A percentile compares a stretch with the other conserved stretches of the same genome.
Evolutionary conservation across 1,140 invertebrate genomes (phyloP).

Genomic region (Pissodes strobi): DNA sequence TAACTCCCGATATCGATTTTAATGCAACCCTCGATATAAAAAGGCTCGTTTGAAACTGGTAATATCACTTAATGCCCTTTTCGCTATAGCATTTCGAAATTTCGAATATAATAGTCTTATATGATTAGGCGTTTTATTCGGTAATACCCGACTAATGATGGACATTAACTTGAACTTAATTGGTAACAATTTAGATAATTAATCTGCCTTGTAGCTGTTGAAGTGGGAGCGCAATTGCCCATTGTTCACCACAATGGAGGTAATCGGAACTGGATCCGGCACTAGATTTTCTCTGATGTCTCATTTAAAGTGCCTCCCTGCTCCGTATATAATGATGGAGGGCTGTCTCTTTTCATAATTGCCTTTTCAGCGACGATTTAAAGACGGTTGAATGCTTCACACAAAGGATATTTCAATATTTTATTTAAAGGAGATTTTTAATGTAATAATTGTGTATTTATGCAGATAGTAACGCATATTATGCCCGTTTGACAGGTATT

Average conservation of each 20-base stretch:
- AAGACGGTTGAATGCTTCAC: slow-evolving; percentile 17
- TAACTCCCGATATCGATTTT: slow-evolving; percentile 20
- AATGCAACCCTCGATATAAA: slow-evolving; percentile 8
- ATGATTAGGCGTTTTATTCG: slow-evolving; percentile 37
- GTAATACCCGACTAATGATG: slow-evolving; percentile 47
- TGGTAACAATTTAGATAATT: slow-evolving; percentile 59
- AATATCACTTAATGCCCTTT: slow-evolving; percentile 28
- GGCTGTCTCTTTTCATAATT: slow-evolving; percentile 47
- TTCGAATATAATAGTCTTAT: slow-evolving; percentile 27
- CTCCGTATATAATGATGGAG: slow-evolving; percentile 43
- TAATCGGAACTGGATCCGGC: slow-evolving; percentile 54
- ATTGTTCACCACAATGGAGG: slow-evolving; percentile 55
- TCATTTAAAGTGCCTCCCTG: slow-evolving; percentile 48
- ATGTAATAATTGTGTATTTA: slow-evolving; percentile 5
- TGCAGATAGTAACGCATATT: too few relatives aligned
- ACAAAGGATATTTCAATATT: slow-evolving; percentile 25
- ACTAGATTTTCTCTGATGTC: slow-evolving; percentile 47
- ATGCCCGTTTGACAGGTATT: too few relatives aligned
- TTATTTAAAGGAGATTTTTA: slow-evolving; percentile 21
- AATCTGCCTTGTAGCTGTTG: slow-evolving; percentile 55
- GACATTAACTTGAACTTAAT: slow-evolving; percentile 58
- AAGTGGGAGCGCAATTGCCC: slow-evolving; percentile 56
- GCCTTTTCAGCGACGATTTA: slow-evolving; percentile 42
- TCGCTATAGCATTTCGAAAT: slow-evolving; percentile 11
- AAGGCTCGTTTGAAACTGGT: slow-evolving; percentile 18